A percentile compares a stretch with the other conserved stretches of the same genome.
Evolutionary conservation across 2,888 invertebrate species (phyloP).

Genomic region (Atherix ibis): DNA sequence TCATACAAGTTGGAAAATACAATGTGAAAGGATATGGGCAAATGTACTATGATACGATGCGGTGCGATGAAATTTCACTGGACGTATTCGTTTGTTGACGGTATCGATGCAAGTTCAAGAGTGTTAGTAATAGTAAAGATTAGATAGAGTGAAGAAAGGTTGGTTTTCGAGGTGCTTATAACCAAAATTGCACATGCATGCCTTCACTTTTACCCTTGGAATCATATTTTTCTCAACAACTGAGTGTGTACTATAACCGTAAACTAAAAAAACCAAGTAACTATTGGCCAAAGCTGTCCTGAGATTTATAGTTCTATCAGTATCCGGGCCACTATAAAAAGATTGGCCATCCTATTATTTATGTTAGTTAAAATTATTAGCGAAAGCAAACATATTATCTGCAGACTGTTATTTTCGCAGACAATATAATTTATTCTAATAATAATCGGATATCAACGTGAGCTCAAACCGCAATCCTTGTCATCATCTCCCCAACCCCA

Average conservation of each 20-base stretch:
- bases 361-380: slow-evolving; percentile 10
- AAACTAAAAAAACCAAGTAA: slow-evolving; percentile 7
- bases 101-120: not conserved
- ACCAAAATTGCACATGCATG: too few relatives aligned
- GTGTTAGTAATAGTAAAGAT: not conserved
- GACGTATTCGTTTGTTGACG: not conserved
- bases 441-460: too few relatives aligned
- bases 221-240: too few relatives aligned
- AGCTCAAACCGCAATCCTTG: too few relatives aligned
- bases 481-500: too few relatives aligned
- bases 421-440: slow-evolving; percentile 10
- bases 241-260: too few relatives aligned
- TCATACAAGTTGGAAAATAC: not conserved
- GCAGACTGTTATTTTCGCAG: slow-evolving; percentile 8
- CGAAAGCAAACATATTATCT: slow-evolving; percentile 10
- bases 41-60: not conserved
- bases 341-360: slow-evolving; percentile 10
- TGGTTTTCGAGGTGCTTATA: not conserved
- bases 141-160: not conserved
- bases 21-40: too few relatives aligned
- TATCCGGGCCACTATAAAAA: slow-evolving; percentile 8
- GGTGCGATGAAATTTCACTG: not conserved
- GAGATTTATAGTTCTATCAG: slow-evolving; percentile 11
- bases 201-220: too few relatives aligned
- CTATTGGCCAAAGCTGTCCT: slow-evolving; percentile 8